These are phyloP conservation scores for Chelmon rostratus DNA, from an alignment of 2,797 vertebrate genomes.

Conservation along the genomic window DNA sequence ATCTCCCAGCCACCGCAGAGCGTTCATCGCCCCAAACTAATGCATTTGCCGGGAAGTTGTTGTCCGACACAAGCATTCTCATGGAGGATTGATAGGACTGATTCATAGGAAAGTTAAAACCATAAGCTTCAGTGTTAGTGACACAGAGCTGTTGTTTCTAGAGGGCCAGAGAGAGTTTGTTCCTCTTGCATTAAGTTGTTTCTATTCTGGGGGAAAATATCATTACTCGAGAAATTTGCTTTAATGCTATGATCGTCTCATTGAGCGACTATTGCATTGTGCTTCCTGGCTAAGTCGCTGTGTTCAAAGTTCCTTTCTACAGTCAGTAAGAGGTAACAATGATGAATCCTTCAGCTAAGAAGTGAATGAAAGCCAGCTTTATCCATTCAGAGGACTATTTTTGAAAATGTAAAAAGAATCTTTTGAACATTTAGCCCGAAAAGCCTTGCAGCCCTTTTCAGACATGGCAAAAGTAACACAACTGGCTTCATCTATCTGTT, in stretches of 20 bases:
- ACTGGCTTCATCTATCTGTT: neutral
- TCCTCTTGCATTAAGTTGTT: neutral
- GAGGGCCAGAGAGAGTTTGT: conserved; percentile 6
- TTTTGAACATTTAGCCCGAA: neutral
- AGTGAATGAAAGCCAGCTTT: conserved; percentile 6
- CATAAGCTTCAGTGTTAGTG: neutral
- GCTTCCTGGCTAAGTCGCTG: conserved; percentile 14
- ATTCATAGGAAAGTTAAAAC: neutral
- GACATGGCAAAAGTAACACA: neutral
- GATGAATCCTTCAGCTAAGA: neutral
- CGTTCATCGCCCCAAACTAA: conserved; percentile 51
- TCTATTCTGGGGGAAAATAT: conserved; percentile 8
- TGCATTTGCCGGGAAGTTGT: conserved; percentile 27
- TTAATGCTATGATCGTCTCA: too few relatives aligned
- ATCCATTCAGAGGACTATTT: neutral
- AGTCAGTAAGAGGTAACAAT: neutral
- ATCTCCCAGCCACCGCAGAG: conserved; percentile 24
- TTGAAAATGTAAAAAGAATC: neutral
- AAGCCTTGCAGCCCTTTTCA: conserved; percentile 4
- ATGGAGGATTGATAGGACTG: conserved; percentile 7
- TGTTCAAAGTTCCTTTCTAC: conserved; percentile 2
- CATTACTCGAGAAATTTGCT: too few relatives aligned
- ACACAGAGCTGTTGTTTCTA: neutral
- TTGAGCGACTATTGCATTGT: neutral
- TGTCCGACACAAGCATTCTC: neutral